Conservation (phyloP, 2,888 invertebrate genomes). For the Drosophila suboccidentalis region DNA sequence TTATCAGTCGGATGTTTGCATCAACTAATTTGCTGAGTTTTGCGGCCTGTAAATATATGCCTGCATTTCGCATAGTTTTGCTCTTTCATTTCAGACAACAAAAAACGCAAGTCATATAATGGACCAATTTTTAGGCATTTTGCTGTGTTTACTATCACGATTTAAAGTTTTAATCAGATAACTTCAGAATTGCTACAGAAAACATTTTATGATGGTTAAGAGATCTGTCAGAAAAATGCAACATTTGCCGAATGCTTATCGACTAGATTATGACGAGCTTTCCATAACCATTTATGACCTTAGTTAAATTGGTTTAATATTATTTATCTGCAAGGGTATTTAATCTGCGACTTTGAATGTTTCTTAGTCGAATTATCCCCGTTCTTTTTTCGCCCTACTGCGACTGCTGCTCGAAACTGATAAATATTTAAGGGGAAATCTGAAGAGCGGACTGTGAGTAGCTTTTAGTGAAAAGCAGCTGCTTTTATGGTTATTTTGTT, state of each 20-base stretch:
- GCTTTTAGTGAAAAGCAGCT: conserved; percentile 48
- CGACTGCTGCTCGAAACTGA: conserved; percentile 55
- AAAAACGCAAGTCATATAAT: conserved; percentile 4
- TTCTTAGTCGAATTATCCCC: background rate
- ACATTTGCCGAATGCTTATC: background rate
- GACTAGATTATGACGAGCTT: background rate
- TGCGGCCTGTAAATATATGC: conserved; percentile 58
- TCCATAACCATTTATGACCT: too few species aligned
- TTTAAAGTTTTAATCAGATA: conserved; percentile 1
- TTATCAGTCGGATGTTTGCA: conserved; percentile 78
- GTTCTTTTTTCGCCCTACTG: background rate
- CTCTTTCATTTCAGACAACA: background rate
- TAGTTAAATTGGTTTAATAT: too few species aligned
- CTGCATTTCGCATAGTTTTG: conserved; percentile 56
- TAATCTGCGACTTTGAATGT: background rate
- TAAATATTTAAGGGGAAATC: conserved; percentile 70
- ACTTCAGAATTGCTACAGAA: background rate
- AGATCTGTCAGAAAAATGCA: background rate
- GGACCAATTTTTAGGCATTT: background rate
- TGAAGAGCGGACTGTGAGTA: conserved; percentile 25
- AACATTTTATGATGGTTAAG: background rate
- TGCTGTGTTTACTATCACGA: background rate
- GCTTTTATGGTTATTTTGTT: conserved; percentile 51
- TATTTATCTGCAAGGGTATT: background rate
- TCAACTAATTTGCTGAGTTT: conserved; percentile 73